Evolutionary conservation across 2,113 vertebrate genomes (phyloP).

Genomic region (Pogonocichla stellata): DNA sequence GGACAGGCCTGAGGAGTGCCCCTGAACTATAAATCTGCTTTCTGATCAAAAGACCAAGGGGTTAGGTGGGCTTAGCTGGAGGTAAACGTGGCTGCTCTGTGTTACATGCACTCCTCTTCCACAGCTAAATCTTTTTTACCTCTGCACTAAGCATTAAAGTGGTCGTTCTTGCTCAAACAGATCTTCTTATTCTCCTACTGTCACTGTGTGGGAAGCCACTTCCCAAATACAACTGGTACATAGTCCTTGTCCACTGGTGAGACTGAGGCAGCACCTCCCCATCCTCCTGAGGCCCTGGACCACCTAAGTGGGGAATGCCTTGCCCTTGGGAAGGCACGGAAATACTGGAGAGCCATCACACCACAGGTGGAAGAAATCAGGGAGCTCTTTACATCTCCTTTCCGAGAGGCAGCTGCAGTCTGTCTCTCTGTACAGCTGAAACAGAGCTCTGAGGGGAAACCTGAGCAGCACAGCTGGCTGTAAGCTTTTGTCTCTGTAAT

Average conservation of each 20-base stretch:
- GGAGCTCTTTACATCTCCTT: background rate
- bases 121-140: background rate
- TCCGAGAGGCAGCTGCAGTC: background rate
- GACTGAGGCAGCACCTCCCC: background rate
- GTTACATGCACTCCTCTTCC: background rate
- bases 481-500: background rate
- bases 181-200: background rate
- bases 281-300: background rate
- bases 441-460: background rate
- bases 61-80: background rate
- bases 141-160: background rate
- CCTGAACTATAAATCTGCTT: background rate
- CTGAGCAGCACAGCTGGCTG: background rate
- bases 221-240: background rate
- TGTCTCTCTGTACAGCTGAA: background rate
- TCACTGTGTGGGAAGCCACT: background rate
- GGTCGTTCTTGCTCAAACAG: background rate
- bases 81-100: background rate
- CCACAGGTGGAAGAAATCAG: accelerated
- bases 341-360: background rate
- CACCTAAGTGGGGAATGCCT: background rate
- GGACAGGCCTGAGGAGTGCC: background rate
- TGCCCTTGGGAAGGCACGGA: background rate
- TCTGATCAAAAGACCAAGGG: background rate
- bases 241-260: background rate